Evolutionary conservation across 2,113 vertebrate genomes (phyloP).

Genomic region (Osmerus eperlanus): DNA sequence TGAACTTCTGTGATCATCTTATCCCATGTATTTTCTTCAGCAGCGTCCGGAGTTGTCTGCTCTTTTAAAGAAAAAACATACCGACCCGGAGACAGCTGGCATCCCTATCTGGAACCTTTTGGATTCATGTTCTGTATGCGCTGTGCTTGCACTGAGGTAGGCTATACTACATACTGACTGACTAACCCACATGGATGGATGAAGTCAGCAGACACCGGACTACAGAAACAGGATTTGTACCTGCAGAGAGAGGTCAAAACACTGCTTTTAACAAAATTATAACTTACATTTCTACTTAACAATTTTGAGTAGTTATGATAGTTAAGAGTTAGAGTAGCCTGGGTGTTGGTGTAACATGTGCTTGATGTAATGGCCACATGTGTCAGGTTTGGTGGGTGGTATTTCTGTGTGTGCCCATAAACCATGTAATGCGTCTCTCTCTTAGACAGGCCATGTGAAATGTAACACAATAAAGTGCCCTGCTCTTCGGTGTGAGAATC

Average conservation of each 20-base stretch:
- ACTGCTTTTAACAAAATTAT: too few species aligned
- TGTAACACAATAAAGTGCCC: slow-evolving; percentile 91
- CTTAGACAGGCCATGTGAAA: slow-evolving; percentile 81
- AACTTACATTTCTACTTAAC: too few species aligned
- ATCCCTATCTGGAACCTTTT: slow-evolving; percentile 89
- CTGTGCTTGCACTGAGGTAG: slow-evolving; percentile 88
- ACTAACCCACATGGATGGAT: too few species aligned
- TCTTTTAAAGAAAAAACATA: slow-evolving; percentile 90
- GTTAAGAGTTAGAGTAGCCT: too few species aligned
- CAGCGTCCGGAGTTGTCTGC: slow-evolving; percentile 79
- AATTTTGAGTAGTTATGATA: too few species aligned
- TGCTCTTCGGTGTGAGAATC: slow-evolving; percentile 76
- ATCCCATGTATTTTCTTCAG: background rate
- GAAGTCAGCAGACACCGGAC: too few species aligned
- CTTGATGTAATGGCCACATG: background rate
- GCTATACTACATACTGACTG: slow-evolving; percentile 22
- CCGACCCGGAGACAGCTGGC: slow-evolving; percentile 89
- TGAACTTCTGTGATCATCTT: background rate
- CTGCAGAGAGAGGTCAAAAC: too few species aligned
- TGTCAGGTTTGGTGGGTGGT: slow-evolving; percentile 5
- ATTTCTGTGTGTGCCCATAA: slow-evolving; percentile 27
- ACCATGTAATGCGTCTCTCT: slow-evolving; percentile 17
- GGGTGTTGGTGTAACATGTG: too few species aligned
- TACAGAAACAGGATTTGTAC: too few species aligned
- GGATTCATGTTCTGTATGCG: slow-evolving; percentile 91